Evolutionary conservation across 2,797 vertebrate genomes (phyloP), one percentile per base, ranked within the genome.

Genomic region (Periophthalmus magnuspinnatus): DNA sequence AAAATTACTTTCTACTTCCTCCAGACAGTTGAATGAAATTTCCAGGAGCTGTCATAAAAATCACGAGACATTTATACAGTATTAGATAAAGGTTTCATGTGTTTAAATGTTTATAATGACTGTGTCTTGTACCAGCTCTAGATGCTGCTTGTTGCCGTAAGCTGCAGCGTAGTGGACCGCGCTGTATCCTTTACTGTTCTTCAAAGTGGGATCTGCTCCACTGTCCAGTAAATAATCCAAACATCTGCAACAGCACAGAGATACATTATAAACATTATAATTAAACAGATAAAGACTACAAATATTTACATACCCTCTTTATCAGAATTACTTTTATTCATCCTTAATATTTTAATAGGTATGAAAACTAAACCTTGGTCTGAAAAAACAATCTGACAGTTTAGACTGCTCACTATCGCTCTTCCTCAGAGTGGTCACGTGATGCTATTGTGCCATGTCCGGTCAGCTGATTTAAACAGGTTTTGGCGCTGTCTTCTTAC

Each of bases 131-230:
- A 99, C 97, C 94, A 98, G 91, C 81, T 98, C 96, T 0, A 99
- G 93, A 91, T 97, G 97, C 90, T 96, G 95, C 88, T 95, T 95
- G 93, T 96, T 97, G 84, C 97, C 97, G 0, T 95, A 95, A 62
- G 96, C 96, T 78, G 97, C 97, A 77, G 97, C 97, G 71, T 98
- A 99, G 91, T 99, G 97, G 75, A 98, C 96, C 5, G 97, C 96
- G 57, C 96, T 98, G 88, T 98, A 98, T 62, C 97, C 97, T 90
- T 95, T 95, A 82, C 90, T 94, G 86, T 98, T 96, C 91, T 96
- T 96, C 85, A 97, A 82, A 59, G 95, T 95, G 0, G 97, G 96
- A 80, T 98, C 96, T 9, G 96, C 96, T 72, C 97, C 97, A 28
- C 95, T 97, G 87, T 97, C 96, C 89, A 99, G 90, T 85, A 99